A percentile compares a stretch with the other conserved stretches of the same genome.
Evolutionary conservation across 1,140 invertebrate species (phyloP).

Genomic region (Pachypsylla venusta): DNA sequence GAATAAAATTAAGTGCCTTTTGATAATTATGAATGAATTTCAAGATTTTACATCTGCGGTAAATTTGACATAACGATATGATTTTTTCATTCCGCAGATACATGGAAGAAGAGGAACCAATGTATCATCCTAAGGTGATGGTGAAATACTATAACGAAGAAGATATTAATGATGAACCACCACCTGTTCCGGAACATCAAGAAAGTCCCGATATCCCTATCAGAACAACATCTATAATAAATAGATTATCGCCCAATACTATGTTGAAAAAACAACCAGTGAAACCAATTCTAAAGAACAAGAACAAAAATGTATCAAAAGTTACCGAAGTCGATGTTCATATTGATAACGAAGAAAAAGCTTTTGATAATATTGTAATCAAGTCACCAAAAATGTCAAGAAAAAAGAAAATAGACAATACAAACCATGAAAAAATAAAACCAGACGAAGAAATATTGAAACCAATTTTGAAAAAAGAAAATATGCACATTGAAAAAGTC

Average conservation of each 20-base stretch:
- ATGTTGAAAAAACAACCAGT: not conserved
- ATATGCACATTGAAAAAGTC: not conserved
- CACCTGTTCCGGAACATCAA: slow-evolving; percentile 1
- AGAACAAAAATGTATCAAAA: not conserved
- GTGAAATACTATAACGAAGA: not conserved
- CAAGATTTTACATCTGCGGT: no score
- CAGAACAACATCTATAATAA: not conserved
- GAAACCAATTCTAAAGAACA: slow-evolving; percentile 1
- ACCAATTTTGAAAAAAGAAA: slow-evolving; percentile 4
- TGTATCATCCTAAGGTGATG: slow-evolving; percentile 2
- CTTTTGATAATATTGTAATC: slow-evolving; percentile 8
- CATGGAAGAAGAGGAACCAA: not conserved
- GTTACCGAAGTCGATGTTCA: not conserved
- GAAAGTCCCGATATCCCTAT: not conserved
- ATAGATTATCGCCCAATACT: slow-evolving; percentile 22
- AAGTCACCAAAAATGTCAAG: slow-evolving; percentile 26
- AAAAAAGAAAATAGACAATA: slow-evolving; percentile 25
- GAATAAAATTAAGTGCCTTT: no score
- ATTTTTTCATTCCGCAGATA: slow-evolving; percentile 10
- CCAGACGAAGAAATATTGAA: not conserved
- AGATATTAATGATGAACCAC: slow-evolving; percentile 14
- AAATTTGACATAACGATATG: no score
- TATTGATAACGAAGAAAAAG: not conserved
- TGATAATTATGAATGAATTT: no score
- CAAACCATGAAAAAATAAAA: not conserved